Evolutionary conservation across 1,140 invertebrate genomes (phyloP), one percentile per base, ranked within the genome.

Genomic region (Ceratosolen fusciceps): DNA sequence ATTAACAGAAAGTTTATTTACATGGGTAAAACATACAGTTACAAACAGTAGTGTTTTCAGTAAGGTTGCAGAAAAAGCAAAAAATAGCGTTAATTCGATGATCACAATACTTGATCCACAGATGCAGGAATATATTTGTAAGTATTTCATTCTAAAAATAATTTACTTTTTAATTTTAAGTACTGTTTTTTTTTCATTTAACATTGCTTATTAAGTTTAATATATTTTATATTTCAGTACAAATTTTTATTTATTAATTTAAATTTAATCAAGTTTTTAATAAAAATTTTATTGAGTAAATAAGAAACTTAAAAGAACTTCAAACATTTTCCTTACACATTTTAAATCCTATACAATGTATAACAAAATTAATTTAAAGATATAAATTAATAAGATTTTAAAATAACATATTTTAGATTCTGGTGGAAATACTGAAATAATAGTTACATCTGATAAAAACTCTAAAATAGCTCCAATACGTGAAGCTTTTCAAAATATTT

Each of bases 31-130:
- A 80, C 88, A 89, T 78, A 90, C 87, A 65, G 88, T 91, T 8
- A 86, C 86, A 7, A 88, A 88, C 58, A 90, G 86, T 72, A 90
- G 86, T 82, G 91, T 90, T 39, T 88, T 91, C 43, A 89, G 92
- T 65, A 94, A 93, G 90, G 92, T 95, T 70, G 93, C 94, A 8
- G 95, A 96, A 84, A 96, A 95, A 86, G 95, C 96, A 0, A 96
- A 95, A 89, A 95, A 91, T 86, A 96, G 95, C 14, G 94, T 97
- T 0, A 95, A 96, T 85, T 93, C 94, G 0, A 94, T 97, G 91
- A 96, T 97, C 49, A 97, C 96, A 24, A 97, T 96, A 24, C 89
- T 97, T 14, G 96, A 97, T 89, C 96, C 96, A 26, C 96, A 96
- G 87, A 97, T 97, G 96, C 95, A 94, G 86, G 95, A 96, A 90